Evolutionary conservation across 2,113 vertebrate genomes (phyloP).

Genomic region (Xiphophorus couchianus): DNA sequence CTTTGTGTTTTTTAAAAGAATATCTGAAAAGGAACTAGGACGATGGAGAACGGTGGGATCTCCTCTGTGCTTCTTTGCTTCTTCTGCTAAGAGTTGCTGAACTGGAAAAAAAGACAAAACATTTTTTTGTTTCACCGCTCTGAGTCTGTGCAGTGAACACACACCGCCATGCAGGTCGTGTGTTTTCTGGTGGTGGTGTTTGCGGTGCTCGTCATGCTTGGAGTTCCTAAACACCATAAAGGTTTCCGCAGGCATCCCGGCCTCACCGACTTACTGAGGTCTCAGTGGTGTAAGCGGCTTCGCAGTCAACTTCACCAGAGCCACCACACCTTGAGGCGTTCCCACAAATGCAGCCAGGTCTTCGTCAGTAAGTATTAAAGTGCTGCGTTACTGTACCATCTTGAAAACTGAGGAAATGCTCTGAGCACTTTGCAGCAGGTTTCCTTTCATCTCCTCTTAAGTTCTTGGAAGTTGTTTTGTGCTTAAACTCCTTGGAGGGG

Average conservation of each 20-base stretch:
- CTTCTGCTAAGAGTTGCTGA: neutral
- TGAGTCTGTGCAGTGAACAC: neutral
- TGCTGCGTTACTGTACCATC: neutral
- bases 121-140: neutral
- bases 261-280: slow-evolving; percentile 25
- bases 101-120: neutral
- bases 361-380: slow-evolving; percentile 74
- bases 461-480: slow-evolving; percentile 37
- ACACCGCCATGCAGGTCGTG: slow-evolving; percentile 52
- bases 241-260: slow-evolving; percentile 34
- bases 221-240: slow-evolving; percentile 63
- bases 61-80: neutral
- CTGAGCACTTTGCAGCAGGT: slow-evolving; percentile 10
- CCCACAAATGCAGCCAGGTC: slow-evolving; percentile 62
- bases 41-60: neutral
- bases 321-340: slow-evolving; percentile 35
- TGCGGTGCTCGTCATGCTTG: slow-evolving; percentile 61
- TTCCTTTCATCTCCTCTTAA: slow-evolving; percentile 19
- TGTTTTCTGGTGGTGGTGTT: slow-evolving; percentile 62
- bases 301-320: slow-evolving; percentile 29
- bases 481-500: slow-evolving; percentile 33
- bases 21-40: neutral
- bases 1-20: slow-evolving; percentile 26
- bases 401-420: slow-evolving; percentile 1
- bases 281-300: slow-evolving; percentile 62